Conservation (phyloP, 2,113 vertebrate species). For the Esox niger region DNA sequence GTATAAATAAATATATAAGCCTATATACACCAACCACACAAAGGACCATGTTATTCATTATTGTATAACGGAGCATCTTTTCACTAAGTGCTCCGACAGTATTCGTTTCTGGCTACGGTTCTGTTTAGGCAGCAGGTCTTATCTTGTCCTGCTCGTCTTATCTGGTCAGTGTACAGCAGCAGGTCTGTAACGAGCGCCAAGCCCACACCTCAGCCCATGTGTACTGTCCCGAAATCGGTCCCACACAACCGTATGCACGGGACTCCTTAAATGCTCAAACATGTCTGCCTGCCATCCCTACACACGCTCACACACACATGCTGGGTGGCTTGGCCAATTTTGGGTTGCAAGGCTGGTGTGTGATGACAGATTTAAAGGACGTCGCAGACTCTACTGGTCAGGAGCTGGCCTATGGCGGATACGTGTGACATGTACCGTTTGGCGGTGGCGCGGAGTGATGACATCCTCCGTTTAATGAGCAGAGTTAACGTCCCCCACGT, state of each 20-base stretch:
- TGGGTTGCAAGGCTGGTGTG: conserved; percentile 79
- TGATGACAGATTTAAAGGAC: conserved; percentile 99
- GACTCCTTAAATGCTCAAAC: neutral
- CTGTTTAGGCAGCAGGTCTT: conserved; percentile 55
- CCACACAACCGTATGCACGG: conserved; percentile 66
- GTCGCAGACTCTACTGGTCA: conserved; percentile 91
- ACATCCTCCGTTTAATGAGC: conserved; percentile 94
- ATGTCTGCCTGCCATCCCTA: conserved; percentile 5
- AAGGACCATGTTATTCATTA: no score
- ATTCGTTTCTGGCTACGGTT: conserved; percentile 51
- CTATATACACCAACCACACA: no score
- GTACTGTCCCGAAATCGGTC: conserved; percentile 75
- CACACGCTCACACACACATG: conserved; percentile 36
- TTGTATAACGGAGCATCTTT: neutral
- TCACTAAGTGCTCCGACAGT: conserved; percentile 44
- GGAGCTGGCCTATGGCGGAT: conserved; percentile 87
- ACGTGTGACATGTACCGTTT: conserved; percentile 82
- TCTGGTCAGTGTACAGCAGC: conserved; percentile 68
- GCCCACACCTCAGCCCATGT: conserved; percentile 69
- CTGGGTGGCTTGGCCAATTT: conserved; percentile 77
- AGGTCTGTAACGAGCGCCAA: conserved; percentile 60
- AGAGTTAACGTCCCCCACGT: conserved; percentile 76
- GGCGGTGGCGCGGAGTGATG: conserved; percentile 89
- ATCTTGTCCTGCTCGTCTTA: conserved; percentile 76
- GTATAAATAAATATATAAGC: no score